Evolutionary conservation across 35 echinoderm and acorn worm species (phyloP).

Genomic region (Antedon bifida): DNA sequence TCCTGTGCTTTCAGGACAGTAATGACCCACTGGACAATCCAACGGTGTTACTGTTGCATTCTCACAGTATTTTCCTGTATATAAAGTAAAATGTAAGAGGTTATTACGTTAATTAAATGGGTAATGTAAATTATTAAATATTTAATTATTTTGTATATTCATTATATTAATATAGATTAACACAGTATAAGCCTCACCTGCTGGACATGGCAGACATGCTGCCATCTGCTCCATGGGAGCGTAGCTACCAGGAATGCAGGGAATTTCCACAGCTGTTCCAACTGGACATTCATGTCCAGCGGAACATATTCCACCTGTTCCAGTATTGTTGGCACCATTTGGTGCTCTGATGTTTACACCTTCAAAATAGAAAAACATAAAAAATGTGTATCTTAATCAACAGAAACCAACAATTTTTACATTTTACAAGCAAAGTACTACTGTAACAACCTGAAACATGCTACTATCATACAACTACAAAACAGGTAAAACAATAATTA

Average conservation of each 20-base stretch:
- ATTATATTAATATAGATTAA: too few species aligned
- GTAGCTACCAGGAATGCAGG: conserved; percentile 65
- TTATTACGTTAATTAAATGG: too few species aligned
- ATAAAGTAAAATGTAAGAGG: background rate
- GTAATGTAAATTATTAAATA: too few species aligned
- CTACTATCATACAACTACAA: too few species aligned
- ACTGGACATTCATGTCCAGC: conserved; percentile 70
- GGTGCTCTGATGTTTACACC: conserved; percentile 75
- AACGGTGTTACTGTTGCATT: conserved; percentile 70
- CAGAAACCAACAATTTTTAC: too few species aligned
- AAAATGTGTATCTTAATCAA: too few species aligned
- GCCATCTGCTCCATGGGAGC: conserved; percentile 42
- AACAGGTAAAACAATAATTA: too few species aligned
- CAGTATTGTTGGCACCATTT: conserved; percentile 53
- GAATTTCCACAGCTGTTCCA: conserved; percentile 43
- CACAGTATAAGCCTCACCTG: conserved; percentile 26
- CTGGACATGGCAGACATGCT: conserved; percentile 59
- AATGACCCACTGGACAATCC: conserved; percentile 78
- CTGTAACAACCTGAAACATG: too few species aligned
- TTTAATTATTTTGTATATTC: too few species aligned
- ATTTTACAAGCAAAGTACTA: too few species aligned
- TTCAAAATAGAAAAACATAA: conserved; percentile 2
- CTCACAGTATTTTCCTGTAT: conserved; percentile 78
- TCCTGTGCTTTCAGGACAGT: conserved; percentile 77
- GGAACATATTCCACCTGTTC: conserved; percentile 59